Evolutionary conservation across 2,888 invertebrate species (phyloP).

Genomic region (Keiferia lycopersicella): DNA sequence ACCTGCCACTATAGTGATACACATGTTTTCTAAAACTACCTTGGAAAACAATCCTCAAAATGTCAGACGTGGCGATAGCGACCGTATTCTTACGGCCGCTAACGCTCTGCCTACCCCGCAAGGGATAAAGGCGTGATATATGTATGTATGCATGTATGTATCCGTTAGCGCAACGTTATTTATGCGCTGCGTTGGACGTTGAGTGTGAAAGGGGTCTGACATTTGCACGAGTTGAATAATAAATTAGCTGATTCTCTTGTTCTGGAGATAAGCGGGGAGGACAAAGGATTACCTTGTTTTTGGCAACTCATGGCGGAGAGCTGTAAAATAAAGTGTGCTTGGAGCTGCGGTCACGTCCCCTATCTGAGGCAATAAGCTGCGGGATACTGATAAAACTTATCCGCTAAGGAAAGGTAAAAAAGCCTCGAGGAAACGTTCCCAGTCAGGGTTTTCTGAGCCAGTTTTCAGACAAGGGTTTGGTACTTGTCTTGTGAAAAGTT

Average conservation of each 20-base stretch:
- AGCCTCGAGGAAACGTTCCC: not conserved
- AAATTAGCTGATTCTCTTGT: not conserved
- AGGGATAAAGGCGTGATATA: too few relatives aligned
- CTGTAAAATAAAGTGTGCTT: slow-evolving; percentile 47
- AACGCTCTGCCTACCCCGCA: too few relatives aligned
- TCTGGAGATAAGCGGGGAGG: slow-evolving; percentile 31
- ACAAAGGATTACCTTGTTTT: slow-evolving; percentile 58
- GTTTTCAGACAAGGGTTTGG: not conserved
- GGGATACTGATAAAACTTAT: slow-evolving; percentile 40
- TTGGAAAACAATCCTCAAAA: too few relatives aligned
- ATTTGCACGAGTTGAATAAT: slow-evolving; percentile 1
- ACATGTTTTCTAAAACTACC: too few relatives aligned
- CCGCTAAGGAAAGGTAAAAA: not conserved
- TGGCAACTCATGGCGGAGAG: slow-evolving; percentile 33
- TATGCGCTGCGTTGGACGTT: too few relatives aligned
- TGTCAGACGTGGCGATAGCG: too few relatives aligned
- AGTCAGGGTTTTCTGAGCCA: not conserved
- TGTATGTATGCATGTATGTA: too few relatives aligned
- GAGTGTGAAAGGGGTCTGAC: too few relatives aligned
- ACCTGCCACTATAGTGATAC: too few relatives aligned
- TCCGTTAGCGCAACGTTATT: too few relatives aligned
- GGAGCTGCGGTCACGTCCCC: slow-evolving; percentile 37
- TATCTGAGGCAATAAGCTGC: slow-evolving; percentile 42
- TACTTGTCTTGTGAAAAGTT: too few relatives aligned
- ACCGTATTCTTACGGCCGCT: too few relatives aligned